phyloP scores from a whole-genome alignment of 2,797 vertebrate genomes.

The Galago senegalensis region DNA sequence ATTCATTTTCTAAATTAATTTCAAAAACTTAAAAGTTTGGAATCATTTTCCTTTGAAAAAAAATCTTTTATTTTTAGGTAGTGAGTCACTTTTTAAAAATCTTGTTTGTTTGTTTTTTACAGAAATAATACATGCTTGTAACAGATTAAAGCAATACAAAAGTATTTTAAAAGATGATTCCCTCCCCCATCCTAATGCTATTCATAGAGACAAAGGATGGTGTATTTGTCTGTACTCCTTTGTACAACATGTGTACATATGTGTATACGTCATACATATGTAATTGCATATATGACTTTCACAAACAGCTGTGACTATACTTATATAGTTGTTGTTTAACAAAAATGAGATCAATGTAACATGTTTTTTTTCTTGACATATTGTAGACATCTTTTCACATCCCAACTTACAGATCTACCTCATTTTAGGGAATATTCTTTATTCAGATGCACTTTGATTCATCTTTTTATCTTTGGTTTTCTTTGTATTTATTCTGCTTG shows the following conservation, averaged over 20 bases:
- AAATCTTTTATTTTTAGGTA: not conserved
- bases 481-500: too few relatives aligned
- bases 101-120: not conserved
- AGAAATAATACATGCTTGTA: not conserved
- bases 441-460: not conserved
- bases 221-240: not conserved
- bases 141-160: conserved; percentile 1
- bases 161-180: not conserved
- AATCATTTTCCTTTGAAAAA: conserved; percentile 44
- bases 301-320: not conserved
- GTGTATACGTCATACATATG: not conserved
- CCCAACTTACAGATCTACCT: not conserved
- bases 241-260: not conserved
- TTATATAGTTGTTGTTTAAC: not conserved
- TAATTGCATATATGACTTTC: not conserved
- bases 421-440: not conserved
- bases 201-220: not conserved
- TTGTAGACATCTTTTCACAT: conserved; percentile 14
- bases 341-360: not conserved
- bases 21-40: not conserved
- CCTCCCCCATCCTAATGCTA: not conserved
- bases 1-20: too few relatives aligned
- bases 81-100: not conserved
- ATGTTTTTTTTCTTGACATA: not conserved
- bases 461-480: not conserved